These are phyloP conservation scores for Tachycineta bicolor DNA, from an alignment of 2,113 vertebrate species.

Conservation along the genomic window DNA sequence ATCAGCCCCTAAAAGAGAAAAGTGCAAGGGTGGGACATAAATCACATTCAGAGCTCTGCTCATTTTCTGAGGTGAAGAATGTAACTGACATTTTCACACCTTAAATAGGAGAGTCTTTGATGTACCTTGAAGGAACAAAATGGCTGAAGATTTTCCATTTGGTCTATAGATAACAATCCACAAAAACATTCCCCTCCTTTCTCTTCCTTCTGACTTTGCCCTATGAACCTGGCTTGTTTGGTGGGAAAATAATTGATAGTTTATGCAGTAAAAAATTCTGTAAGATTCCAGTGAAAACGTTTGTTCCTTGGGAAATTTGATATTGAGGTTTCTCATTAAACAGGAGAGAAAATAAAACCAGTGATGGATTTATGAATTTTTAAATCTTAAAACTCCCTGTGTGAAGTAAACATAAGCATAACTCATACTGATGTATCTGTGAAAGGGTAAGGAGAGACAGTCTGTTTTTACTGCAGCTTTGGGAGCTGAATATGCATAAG, in stretches of 20 bases:
- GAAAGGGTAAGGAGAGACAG: not conserved
- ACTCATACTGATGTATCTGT: not conserved
- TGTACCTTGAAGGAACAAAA: conserved; percentile 20
- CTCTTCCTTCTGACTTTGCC: not conserved
- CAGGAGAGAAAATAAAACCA: not conserved
- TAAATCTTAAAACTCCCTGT: not conserved
- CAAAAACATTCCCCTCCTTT: conserved; percentile 18
- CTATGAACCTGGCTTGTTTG: not conserved
- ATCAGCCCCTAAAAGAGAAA: not conserved
- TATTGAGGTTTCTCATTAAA: not conserved
- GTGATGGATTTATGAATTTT: not conserved
- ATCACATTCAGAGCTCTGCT: not conserved
- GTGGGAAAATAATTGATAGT: not conserved
- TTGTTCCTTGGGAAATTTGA: not conserved
- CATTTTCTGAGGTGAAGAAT: conserved; percentile 4
- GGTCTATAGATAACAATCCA: not conserved
- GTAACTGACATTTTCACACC: not conserved
- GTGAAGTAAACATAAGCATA: not conserved
- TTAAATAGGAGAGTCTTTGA: not conserved
- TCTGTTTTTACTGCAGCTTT: not conserved
- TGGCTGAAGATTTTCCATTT: conserved; percentile 3
- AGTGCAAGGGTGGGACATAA: not conserved
- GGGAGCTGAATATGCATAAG: not conserved
- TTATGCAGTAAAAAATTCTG: not conserved
- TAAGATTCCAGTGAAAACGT: not conserved